These are phyloP conservation scores for Deilephila porcellus DNA, from an alignment of 2,888 invertebrate genomes.

Conservation along the genomic window DNA sequence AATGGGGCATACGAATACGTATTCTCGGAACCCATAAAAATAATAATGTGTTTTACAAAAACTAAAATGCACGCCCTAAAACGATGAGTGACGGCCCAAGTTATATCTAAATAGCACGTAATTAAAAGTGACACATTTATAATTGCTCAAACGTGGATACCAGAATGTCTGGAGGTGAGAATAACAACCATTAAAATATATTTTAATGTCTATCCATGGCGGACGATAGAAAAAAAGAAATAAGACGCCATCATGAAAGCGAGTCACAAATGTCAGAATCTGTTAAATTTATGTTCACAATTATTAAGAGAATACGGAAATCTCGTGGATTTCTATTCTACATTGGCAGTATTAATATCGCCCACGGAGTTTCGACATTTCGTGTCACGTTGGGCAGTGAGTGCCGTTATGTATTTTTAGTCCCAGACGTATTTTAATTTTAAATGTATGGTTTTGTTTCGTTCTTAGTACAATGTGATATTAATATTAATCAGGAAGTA, in stretches of 20 bases:
- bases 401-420: constrained; percentile 37
- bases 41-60: constrained; percentile 40
- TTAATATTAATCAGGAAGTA: constrained; percentile 1
- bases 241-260: constrained; percentile 53
- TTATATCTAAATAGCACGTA: constrained; percentile 67
- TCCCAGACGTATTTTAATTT: background rate
- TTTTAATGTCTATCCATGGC: constrained; percentile 48
- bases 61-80: constrained; percentile 44
- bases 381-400: constrained; percentile 43
- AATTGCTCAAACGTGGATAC: constrained; percentile 64
- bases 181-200: constrained; percentile 55
- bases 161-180: constrained; percentile 48
- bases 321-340: constrained; percentile 56
- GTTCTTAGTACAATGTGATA: background rate
- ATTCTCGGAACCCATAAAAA: constrained; percentile 39
- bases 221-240: constrained; percentile 49
- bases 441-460: background rate
- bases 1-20: constrained; percentile 29
- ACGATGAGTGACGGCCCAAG: constrained; percentile 59
- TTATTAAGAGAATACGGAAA: constrained; percentile 61
- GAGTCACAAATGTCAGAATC: constrained; percentile 64
- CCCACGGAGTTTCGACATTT: constrained; percentile 48
- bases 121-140: constrained; percentile 76
- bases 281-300: constrained; percentile 67
- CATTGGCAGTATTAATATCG: constrained; percentile 55